Base-by-base conservation (phyloP, 2,797 vertebrate species). In the Paguma larvata region DNA sequence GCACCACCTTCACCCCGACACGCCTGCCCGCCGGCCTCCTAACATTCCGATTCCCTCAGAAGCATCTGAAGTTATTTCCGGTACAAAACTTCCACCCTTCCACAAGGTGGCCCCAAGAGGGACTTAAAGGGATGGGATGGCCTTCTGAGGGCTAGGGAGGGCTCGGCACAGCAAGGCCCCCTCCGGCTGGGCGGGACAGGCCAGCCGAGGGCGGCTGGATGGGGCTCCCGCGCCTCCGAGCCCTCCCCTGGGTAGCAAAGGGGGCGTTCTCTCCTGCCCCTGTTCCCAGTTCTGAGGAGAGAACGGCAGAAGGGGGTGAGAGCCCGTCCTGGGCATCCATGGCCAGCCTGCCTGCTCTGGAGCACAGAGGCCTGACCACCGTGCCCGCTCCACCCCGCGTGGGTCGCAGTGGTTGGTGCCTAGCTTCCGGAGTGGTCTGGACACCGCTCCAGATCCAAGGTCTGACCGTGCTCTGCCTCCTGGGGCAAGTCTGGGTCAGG, bases 1-100 rank as follows among this genome's bases (percentile, higher is more conserved):
- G 23, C 23, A 97, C 97, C 98, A 34, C 21, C 32, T 59, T 44
- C 32, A n/a, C 65, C n/a, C 84, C 59, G 18, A 65, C 41, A n/a
- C 27, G 23, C 34, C 30, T n/a, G 67, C 97, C 98, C 97, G 8
- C 95, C 34, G 96, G 98, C 96, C 97, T 98, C 97, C 98, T 97
- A 97, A 98, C 98, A 98, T 98, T 95, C 97, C 98, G 98, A 98
- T 98, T 98, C 96, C 96, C 97, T 98, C 97, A 98, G 97, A 98
- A 85, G 86, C 85, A 93, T 91, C 97, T 97, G 77, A 91, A 98
- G 86, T 92, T 98, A 95, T 93, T 98, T 97, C 98, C 98, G 97
- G 97, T 85, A 95, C 90, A 89, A 97, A 98, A 97, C 96, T 98
- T 97, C 94, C 97, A 90, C 97, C 95, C 98, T 97, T 88, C 96